Percentiles rank a stretch among this genome's conserved stretches.
Evolutionary conservation across 2,797 vertebrate genomes (phyloP).

Genomic region (Pangasius sanitwongsei): DNA sequence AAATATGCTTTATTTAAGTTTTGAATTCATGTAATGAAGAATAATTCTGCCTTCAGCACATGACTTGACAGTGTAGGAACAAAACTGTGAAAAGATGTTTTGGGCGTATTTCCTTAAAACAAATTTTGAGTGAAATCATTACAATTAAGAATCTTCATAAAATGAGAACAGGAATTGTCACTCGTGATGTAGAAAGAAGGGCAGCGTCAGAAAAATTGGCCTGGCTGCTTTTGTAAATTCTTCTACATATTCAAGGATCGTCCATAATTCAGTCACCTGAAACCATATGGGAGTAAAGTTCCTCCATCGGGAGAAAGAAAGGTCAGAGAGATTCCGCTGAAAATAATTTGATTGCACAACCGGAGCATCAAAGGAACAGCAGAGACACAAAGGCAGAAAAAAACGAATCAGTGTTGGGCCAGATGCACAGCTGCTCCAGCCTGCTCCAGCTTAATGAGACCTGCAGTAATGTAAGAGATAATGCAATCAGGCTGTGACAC

Average conservation of each 20-base stretch:
- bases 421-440: constrained; percentile 47
- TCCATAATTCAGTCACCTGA: constrained; percentile 38
- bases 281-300: constrained; percentile 25
- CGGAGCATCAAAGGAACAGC: constrained; percentile 32
- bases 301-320: constrained; percentile 14
- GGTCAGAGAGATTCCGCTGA: constrained; percentile 51
- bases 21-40: background rate
- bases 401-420: constrained; percentile 21
- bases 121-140: background rate
- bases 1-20: background rate
- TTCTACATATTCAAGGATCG: constrained; percentile 24
- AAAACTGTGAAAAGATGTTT: background rate
- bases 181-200: background rate
- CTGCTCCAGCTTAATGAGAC: constrained; percentile 50
- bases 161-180: background rate
- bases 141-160: background rate
- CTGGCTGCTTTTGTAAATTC: background rate
- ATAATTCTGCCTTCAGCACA: background rate
- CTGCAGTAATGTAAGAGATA: constrained; percentile 53
- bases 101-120: background rate
- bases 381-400: constrained; percentile 45
- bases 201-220: background rate
- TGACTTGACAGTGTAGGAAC: background rate
- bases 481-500: constrained; percentile 55
- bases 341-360: constrained; percentile 40